Conservation (phyloP, 2,113 vertebrate species). For the Alligator mississippiensis region DNA sequence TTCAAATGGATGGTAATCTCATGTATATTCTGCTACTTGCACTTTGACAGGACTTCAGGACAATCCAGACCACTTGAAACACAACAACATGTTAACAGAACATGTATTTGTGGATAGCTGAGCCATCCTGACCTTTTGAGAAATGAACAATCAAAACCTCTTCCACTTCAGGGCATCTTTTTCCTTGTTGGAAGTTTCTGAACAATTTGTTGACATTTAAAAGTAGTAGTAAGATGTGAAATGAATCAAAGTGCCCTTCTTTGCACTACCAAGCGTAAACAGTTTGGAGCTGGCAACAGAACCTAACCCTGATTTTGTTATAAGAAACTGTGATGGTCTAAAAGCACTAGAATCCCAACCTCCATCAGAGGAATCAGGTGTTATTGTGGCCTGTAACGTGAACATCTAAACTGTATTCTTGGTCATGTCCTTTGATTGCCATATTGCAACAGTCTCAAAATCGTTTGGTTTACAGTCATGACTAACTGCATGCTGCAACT, state of each 20-base stretch:
- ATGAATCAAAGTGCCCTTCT: rapidly evolving
- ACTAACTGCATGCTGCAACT: rapidly evolving
- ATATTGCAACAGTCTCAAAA: rapidly evolving
- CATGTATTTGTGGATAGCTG: background rate
- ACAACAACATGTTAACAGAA: rapidly evolving
- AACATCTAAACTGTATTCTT: rapidly evolving
- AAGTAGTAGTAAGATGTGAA: rapidly evolving
- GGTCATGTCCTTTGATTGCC: background rate
- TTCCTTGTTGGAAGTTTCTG: background rate
- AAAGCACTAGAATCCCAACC: background rate
- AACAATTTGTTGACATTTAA: background rate
- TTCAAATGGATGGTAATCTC: background rate
- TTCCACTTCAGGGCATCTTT: background rate
- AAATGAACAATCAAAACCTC: background rate
- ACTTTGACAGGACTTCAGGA: background rate
- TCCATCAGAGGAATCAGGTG: no score
- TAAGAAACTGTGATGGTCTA: background rate
- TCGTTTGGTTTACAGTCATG: rapidly evolving
- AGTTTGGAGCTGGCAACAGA: background rate
- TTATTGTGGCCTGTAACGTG: rapidly evolving
- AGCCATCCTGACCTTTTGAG: rapidly evolving
- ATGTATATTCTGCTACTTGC: background rate
- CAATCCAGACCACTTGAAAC: background rate
- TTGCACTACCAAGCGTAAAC: rapidly evolving
- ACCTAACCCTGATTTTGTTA: rapidly evolving